Evolutionary conservation across 2,888 invertebrate genomes (phyloP).

Genomic region (Rhogogaster chlorosoma): DNA sequence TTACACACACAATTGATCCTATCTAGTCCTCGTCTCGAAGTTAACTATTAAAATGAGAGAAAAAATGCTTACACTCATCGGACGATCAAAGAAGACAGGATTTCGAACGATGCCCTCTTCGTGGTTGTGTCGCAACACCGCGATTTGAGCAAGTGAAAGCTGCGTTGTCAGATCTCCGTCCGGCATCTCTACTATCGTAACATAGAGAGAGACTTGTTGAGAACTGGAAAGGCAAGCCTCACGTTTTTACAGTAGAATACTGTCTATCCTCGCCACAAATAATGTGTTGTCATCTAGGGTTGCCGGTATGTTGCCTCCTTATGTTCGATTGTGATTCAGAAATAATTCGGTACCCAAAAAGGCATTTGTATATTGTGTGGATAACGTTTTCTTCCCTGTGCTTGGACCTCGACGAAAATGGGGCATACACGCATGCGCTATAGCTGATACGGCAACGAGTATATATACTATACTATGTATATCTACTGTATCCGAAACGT

Average conservation of each 20-base stretch:
- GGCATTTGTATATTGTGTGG: constrained; percentile 22
- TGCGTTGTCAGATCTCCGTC: constrained; percentile 65
- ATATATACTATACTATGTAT: constrained; percentile 22
- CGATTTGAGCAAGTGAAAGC: constrained; percentile 67
- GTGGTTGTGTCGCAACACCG: constrained; percentile 64
- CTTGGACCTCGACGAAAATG: constrained; percentile 44
- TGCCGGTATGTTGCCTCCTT: neutral
- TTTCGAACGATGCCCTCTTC: constrained; percentile 46
- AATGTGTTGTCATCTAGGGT: neutral
- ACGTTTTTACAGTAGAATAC: neutral
- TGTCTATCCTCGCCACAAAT: neutral
- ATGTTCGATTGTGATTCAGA: neutral
- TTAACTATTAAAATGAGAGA: constrained; percentile 31
- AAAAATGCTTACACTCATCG: constrained; percentile 37
- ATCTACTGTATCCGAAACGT: constrained; percentile 1
- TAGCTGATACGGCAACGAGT: constrained; percentile 2
- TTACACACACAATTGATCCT: neutral
- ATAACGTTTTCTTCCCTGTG: neutral
- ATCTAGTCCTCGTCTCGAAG: neutral
- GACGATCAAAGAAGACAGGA: constrained; percentile 39
- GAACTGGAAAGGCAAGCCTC: constrained; percentile 23
- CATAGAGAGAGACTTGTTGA: constrained; percentile 15
- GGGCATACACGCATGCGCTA: constrained; percentile 44
- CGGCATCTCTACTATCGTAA: constrained; percentile 16
- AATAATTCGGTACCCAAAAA: constrained; percentile 8